Conservation (phyloP, 2,888 invertebrate species). For the Hypercompe scribonia region DNA sequence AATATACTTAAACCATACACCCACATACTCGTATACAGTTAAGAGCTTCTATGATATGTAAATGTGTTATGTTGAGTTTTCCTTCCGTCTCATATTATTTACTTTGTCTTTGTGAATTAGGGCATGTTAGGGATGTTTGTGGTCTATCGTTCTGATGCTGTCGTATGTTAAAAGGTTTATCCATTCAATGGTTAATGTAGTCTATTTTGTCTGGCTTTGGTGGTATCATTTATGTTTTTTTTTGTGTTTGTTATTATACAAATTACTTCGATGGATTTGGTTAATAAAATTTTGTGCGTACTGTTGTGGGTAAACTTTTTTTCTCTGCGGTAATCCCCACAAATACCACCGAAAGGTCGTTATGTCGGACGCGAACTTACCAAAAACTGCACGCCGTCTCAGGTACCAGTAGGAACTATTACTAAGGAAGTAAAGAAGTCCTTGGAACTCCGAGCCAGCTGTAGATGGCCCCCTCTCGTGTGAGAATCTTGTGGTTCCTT, state of each 20-base stretch:
- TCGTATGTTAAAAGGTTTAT: constrained; percentile 16
- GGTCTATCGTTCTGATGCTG: constrained; percentile 10
- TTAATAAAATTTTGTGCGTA: not conserved
- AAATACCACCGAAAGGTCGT: too few species aligned
- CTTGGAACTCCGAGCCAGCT: too few species aligned
- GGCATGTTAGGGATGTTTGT: constrained; percentile 18
- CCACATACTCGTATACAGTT: constrained; percentile 42
- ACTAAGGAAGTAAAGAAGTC: too few species aligned
- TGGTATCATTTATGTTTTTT: not conserved
- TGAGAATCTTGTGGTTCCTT: too few species aligned
- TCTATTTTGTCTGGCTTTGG: too few species aligned
- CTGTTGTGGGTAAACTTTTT: not conserved
- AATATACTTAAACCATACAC: constrained; percentile 27
- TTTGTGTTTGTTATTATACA: not conserved
- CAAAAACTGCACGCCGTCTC: too few species aligned
- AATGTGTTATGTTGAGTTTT: constrained; percentile 25
- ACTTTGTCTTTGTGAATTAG: constrained; percentile 31
- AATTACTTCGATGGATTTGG: not conserved
- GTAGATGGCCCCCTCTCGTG: too few species aligned
- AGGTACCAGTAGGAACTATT: too few species aligned
- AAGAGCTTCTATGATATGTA: constrained; percentile 47
- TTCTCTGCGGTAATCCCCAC: too few species aligned
- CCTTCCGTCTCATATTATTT: constrained; percentile 22
- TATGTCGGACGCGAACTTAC: too few species aligned
- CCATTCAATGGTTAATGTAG: constrained; percentile 6